These are phyloP conservation scores for Antedon mediterranea DNA, from an alignment of 53 echinoderm and acorn worm species.

Conservation along the genomic window DNA sequence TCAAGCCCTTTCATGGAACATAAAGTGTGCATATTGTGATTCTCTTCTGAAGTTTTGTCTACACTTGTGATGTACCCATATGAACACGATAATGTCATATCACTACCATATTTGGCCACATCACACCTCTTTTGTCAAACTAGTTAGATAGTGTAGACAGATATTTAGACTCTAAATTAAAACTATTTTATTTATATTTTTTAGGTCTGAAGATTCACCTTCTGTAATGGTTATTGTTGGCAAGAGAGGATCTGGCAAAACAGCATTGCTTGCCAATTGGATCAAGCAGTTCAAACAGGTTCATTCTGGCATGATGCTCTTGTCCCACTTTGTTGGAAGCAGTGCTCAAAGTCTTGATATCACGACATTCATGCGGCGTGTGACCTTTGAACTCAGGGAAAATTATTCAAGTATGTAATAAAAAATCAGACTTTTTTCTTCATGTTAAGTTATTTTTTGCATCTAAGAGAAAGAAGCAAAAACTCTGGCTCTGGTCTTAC, in stretches of 20 bases:
- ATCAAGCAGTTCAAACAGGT: constrained; percentile 42
- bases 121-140: too few relatives aligned
- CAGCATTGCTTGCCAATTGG: constrained; percentile 85
- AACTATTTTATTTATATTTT: background rate
- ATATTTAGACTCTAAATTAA: too few relatives aligned
- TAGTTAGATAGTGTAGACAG: background rate
- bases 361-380: constrained; percentile 65
- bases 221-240: constrained; percentile 63
- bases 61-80: too few relatives aligned
- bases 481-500: too few relatives aligned
- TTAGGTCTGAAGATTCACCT: background rate
- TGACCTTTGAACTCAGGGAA: constrained; percentile 77
- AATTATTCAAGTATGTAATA: constrained; percentile 52
- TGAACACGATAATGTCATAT: too few relatives aligned
- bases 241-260: constrained; percentile 87
- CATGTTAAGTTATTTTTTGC: too few relatives aligned
- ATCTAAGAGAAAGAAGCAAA: too few relatives aligned
- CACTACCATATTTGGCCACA: too few relatives aligned
- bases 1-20: background rate
- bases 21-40: background rate
- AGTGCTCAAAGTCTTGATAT: constrained; percentile 78
- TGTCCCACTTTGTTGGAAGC: constrained; percentile 74
- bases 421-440: too few relatives aligned
- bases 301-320: constrained; percentile 35
- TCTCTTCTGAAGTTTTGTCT: too few relatives aligned